phyloP scores from a whole-genome alignment of 1,140 invertebrate species.

The Pollicipes pollicipes region DNA sequence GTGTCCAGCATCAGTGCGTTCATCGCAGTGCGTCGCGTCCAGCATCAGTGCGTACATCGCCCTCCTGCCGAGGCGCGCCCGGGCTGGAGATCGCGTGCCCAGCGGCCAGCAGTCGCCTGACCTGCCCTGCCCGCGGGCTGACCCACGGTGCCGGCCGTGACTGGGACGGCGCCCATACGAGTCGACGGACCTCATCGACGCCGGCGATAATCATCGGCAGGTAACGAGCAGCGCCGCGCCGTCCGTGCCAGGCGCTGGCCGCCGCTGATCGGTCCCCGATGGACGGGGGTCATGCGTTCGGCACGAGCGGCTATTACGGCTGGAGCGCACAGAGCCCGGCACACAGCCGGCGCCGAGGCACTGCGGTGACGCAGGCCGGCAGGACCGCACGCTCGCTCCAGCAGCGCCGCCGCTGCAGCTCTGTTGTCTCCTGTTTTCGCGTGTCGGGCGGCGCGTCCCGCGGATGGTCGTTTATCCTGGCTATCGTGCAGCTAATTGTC shows the following conservation, averaged over 20 bases:
- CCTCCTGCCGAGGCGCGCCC: no score
- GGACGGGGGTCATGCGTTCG: not conserved
- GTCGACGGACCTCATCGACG: not conserved
- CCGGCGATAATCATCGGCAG: not conserved
- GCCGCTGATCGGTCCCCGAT: not conserved
- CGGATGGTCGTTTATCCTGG: not conserved
- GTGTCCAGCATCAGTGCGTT: no score
- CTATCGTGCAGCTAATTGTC: not conserved
- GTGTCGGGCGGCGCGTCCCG: not conserved
- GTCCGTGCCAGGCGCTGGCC: not conserved
- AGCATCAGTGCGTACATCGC: no score
- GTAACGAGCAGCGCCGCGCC: not conserved
- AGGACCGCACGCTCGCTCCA: no score
- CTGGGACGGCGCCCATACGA: not conserved
- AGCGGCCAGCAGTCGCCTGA: no score
- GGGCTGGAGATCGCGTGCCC: no score
- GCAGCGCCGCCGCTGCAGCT: no score
- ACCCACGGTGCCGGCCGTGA: not conserved
- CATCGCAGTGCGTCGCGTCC: no score
- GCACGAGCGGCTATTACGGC: not conserved
- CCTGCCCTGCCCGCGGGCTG: no score
- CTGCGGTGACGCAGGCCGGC: no score
- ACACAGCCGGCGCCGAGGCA: not conserved
- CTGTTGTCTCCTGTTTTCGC: no score
- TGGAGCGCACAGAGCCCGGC: not conserved